Conservation (phyloP, 1,140 invertebrate species). For the Drosophila tropicalis region DNA sequence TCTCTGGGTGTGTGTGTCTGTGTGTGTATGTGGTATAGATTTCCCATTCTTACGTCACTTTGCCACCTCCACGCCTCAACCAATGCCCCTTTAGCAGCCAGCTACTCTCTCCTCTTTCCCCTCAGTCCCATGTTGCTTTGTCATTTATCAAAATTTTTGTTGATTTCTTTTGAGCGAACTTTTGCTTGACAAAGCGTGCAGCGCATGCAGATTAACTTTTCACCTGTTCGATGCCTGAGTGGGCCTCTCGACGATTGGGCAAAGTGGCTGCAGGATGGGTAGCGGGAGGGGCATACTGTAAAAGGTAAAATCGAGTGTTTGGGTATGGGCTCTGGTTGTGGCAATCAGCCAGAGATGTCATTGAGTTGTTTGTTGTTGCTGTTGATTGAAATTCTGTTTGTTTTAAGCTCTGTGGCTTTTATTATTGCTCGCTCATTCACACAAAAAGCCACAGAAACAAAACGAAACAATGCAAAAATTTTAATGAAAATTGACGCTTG, state of each 20-base stretch:
- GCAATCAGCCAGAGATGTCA: conserved; percentile 76
- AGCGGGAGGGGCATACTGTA: background rate
- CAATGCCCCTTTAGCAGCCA: background rate
- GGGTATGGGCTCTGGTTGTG: conserved; percentile 25
- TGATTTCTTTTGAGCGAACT: conserved; percentile 58
- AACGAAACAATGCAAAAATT: conserved; percentile 75
- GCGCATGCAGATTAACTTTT: conserved; percentile 81
- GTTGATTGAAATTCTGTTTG: conserved; percentile 80
- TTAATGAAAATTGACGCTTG: conserved; percentile 83
- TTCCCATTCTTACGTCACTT: background rate
- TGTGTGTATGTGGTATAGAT: conserved; percentile 20
- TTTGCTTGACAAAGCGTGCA: conserved; percentile 75
- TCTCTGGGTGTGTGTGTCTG: conserved; percentile 44
- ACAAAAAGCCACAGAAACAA: conserved; percentile 56
- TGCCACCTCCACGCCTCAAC: conserved; percentile 16
- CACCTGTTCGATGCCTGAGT: conserved; percentile 55
- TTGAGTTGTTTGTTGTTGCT: conserved; percentile 51
- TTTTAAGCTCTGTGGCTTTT: conserved; percentile 72
- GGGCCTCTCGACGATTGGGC: background rate
- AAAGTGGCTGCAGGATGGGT: background rate
- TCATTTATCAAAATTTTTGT: conserved; percentile 74
- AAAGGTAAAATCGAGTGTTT: background rate
- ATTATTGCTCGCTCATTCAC: conserved; percentile 79
- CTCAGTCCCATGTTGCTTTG: conserved; percentile 29
- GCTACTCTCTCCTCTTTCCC: background rate